Conservation (phyloP, 2,888 invertebrate species). For the Azorinus chamasolen region DNA sequence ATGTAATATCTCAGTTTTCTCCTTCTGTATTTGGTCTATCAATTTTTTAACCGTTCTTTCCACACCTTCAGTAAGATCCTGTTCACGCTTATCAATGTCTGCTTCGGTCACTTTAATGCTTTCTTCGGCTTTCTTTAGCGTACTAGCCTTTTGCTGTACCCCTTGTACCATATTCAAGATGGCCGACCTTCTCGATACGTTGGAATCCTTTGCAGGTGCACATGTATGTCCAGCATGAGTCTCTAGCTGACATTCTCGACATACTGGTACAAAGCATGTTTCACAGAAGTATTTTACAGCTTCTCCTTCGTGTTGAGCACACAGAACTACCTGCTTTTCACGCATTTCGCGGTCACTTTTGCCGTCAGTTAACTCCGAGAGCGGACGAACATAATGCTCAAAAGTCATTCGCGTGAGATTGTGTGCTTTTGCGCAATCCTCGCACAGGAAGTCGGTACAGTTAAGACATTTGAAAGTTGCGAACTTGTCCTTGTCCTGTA, state of each 20-base stretch:
- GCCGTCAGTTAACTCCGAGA: constrained; percentile 59
- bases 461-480: constrained; percentile 62
- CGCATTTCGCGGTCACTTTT: constrained; percentile 56
- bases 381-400: constrained; percentile 56
- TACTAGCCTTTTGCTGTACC: constrained; percentile 48
- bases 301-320: constrained; percentile 55
- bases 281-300: constrained; percentile 62
- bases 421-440: constrained; percentile 61
- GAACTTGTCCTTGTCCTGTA: constrained; percentile 56
- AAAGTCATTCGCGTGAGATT: constrained; percentile 65
- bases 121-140: constrained; percentile 47
- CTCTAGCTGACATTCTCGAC: constrained; percentile 65
- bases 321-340: constrained; percentile 55
- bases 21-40: constrained; percentile 62
- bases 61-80: constrained; percentile 57
- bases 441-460: constrained; percentile 68
- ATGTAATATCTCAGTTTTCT: constrained; percentile 57
- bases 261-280: constrained; percentile 57
- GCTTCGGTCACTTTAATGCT: constrained; percentile 43
- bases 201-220: constrained; percentile 44
- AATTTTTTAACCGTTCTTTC: constrained; percentile 60
- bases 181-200: constrained; percentile 47
- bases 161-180: constrained; percentile 48
- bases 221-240: constrained; percentile 57
- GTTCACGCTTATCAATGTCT: constrained; percentile 62